Conservation (phyloP, 2,888 invertebrate genomes). For the Drosophila pegasa region DNA sequence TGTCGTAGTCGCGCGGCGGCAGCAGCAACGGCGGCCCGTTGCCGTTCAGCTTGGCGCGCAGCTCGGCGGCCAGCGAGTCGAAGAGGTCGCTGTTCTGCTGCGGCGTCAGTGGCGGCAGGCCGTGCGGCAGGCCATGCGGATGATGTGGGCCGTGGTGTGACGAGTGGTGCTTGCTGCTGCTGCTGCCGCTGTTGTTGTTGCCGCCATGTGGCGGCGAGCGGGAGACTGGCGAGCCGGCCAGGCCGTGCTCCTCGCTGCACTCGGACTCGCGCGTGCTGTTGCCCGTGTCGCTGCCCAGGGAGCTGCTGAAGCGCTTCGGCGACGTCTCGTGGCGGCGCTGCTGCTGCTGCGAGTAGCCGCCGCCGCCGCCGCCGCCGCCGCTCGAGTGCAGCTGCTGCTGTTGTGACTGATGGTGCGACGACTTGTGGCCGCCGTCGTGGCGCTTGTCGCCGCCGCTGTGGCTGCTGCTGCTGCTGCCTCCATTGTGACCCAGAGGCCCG, state of each 20-base stretch:
- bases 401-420: constrained; percentile 88
- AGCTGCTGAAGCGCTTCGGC: constrained; percentile 88
- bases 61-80: constrained; percentile 95
- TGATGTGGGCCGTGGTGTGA: constrained; percentile 41
- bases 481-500: constrained; percentile 84
- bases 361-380: constrained; percentile 28
- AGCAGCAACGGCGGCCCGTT: constrained; percentile 91
- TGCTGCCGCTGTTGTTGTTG: constrained; percentile 19
- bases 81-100: constrained; percentile 91
- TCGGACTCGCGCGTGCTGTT: constrained; percentile 89
- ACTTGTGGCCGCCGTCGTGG: constrained; percentile 86
- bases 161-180: constrained; percentile 33
- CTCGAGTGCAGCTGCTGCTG: constrained; percentile 42
- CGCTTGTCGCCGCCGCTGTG: constrained; percentile 64
- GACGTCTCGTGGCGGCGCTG: constrained; percentile 82
- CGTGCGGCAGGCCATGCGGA: constrained; percentile 45
- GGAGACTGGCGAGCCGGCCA: constrained; percentile 82
- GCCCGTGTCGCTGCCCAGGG: constrained; percentile 90
- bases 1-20: constrained; percentile 97
- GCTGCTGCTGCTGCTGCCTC: constrained; percentile 71
- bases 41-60: constrained; percentile 90
- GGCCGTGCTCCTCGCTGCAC: constrained; percentile 88
- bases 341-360: constrained; percentile 50
- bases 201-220: constrained; percentile 73
- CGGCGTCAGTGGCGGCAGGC: constrained; percentile 67